Conservation (phyloP, 2,888 invertebrate genomes). For the Mystacides longicornis region DNA sequence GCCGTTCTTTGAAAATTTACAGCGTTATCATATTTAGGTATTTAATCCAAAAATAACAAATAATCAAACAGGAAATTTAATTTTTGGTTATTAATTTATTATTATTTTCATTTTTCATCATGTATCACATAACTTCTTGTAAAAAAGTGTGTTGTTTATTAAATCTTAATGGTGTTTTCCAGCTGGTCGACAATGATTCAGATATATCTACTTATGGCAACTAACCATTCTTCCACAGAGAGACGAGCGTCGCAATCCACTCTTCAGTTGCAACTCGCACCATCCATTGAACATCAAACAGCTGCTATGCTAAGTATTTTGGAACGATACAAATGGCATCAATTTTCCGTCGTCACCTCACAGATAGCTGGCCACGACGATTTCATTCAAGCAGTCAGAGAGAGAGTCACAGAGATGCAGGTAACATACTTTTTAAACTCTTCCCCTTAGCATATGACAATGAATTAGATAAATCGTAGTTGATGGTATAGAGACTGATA, state of each 20-base stretch:
- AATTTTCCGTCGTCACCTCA: slow-evolving; percentile 89
- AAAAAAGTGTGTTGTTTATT: no score
- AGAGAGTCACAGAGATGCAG: slow-evolving; percentile 78
- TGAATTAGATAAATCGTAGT: no score
- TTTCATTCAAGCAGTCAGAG: slow-evolving; percentile 89
- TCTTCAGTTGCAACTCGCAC: slow-evolving; percentile 87
- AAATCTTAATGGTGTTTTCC: neutral
- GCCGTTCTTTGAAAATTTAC: no score
- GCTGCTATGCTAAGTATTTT: slow-evolving; percentile 93
- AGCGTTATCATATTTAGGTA: no score
- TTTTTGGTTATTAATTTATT: no score
- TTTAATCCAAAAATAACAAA: no score
- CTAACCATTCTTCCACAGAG: slow-evolving; percentile 32
- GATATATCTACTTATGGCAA: neutral
- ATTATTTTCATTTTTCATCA: no score
- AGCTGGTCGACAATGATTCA: neutral
- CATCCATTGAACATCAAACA: slow-evolving; percentile 93
- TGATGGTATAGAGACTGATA: no score
- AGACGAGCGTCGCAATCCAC: slow-evolving; percentile 78
- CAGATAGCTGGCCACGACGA: slow-evolving; percentile 92
- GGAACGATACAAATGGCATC: slow-evolving; percentile 93
- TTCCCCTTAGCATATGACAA: no score
- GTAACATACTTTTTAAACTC: no score
- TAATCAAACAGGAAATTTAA: no score
- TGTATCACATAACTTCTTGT: no score